phyloP scores from a whole-genome alignment of 2,888 invertebrate genomes.

The Baronia brevicornis region DNA sequence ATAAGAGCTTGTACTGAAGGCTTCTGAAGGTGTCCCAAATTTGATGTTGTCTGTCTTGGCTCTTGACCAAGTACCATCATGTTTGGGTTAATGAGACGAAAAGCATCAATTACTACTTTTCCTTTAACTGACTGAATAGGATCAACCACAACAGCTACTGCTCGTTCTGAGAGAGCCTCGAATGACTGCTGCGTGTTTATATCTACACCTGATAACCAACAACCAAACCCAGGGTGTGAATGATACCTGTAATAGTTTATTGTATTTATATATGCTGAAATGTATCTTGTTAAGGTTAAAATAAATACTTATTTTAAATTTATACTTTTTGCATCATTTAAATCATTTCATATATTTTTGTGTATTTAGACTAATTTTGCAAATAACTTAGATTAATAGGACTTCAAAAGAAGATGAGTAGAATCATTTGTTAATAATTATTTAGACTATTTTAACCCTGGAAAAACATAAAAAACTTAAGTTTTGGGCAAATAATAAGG shows the following conservation, averaged over 20 bases:
- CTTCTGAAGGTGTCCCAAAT: constrained; percentile 98
- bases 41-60: constrained; percentile 98
- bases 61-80: constrained; percentile 99
- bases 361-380: no score
- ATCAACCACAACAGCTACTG: constrained; percentile 99
- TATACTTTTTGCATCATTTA: no score
- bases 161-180: constrained; percentile 97
- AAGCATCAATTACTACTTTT: constrained; percentile 99
- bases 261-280: no score
- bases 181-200: constrained; percentile 99
- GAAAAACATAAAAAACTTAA: no score
- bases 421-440: background rate
- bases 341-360: no score
- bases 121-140: constrained; percentile 99
- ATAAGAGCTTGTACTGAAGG: constrained; percentile 99
- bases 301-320: no score
- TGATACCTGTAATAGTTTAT: constrained; percentile 90
- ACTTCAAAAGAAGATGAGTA: no score
- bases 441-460: background rate
- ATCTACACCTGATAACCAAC: constrained; percentile 99
- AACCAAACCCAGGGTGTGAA: constrained; percentile 99
- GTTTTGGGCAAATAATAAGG: no score
- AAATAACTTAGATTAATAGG: no score
- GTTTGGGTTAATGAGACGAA: constrained; percentile 98
- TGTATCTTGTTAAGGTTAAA: no score